These are phyloP conservation scores for Taxidea taxus DNA, from an alignment of 2,113 vertebrate genomes.

Conservation along the genomic window DNA sequence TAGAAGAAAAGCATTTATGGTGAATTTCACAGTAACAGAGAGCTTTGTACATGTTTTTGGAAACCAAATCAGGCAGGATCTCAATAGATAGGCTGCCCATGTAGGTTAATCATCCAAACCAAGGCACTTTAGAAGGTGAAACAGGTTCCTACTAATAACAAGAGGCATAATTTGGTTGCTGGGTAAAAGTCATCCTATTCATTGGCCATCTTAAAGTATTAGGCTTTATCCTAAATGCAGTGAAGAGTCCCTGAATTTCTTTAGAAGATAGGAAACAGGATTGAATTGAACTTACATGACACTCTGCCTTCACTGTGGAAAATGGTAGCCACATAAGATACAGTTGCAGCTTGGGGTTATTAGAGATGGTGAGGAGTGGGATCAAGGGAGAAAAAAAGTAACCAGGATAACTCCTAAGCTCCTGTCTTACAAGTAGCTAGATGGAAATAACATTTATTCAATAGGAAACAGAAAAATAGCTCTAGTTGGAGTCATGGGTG, in stretches of 20 bases:
- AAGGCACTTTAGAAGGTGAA: neutral
- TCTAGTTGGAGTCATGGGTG: neutral
- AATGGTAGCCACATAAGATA: neutral
- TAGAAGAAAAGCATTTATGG: neutral
- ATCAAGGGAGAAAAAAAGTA: neutral
- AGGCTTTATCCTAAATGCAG: neutral
- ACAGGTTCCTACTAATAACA: neutral
- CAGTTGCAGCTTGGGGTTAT: fast-evolving
- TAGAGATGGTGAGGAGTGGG: neutral
- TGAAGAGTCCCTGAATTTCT: neutral
- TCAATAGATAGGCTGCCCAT: fast-evolving
- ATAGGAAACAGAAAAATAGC: neutral
- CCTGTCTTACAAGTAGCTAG: neutral
- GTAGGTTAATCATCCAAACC: neutral
- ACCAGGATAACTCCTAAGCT: neutral
- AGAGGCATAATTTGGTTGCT: neutral
- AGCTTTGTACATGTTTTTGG: neutral
- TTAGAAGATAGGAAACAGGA: neutral
- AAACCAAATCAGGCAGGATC: neutral
- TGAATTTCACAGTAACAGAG: neutral
- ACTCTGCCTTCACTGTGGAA: neutral
- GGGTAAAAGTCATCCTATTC: neutral
- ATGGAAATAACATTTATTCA: neutral
- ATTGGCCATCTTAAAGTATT: neutral
- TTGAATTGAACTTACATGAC: neutral